A percentile compares a stretch with the other conserved stretches of the same genome.
phyloP scores from a whole-genome alignment of 1,140 invertebrate genomes.

The Drosophila oshimai region DNA sequence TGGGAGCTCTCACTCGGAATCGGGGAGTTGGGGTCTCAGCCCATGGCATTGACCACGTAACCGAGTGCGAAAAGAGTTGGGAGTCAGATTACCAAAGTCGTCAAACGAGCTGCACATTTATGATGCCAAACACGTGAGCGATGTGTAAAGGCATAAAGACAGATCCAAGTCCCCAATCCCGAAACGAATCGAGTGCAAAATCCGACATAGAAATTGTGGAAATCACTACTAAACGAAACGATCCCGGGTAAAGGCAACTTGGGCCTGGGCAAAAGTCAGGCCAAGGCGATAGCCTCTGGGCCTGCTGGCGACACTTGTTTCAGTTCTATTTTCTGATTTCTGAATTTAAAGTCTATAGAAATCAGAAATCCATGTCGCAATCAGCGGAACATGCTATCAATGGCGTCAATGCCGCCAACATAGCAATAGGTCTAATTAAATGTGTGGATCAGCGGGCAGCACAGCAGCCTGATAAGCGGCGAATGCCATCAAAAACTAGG shows the following conservation, averaged over 20 bases:
- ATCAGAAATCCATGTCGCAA: slow-evolving; percentile 59
- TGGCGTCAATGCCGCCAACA: slow-evolving; percentile 72
- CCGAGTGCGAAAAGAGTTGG: slow-evolving; percentile 69
- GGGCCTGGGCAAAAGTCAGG: slow-evolving; percentile 53
- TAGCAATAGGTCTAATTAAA: slow-evolving; percentile 79
- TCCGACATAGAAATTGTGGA: slow-evolving; percentile 9
- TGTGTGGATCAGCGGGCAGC: slow-evolving; percentile 47
- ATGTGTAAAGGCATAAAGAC: too few relatives aligned
- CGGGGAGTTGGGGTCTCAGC: slow-evolving; percentile 14
- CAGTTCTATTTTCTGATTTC: slow-evolving; percentile 53
- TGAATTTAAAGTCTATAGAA: slow-evolving; percentile 36
- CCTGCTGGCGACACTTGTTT: slow-evolving; percentile 50
- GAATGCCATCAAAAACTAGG: slow-evolving; percentile 39
- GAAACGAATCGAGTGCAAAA: slow-evolving; percentile 17
- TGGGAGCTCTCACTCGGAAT: slow-evolving; percentile 56
- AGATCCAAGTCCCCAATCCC: slow-evolving; percentile 7
- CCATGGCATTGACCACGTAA: slow-evolving; percentile 78
- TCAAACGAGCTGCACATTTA: slow-evolving; percentile 56
- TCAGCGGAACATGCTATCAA: slow-evolving; percentile 69
- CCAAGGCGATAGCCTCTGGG: slow-evolving; percentile 60
- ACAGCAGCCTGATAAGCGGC: slow-evolving; percentile 24
- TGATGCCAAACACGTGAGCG: slow-evolving; percentile 64
- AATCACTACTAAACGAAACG: neutral
- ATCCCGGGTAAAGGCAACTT: slow-evolving; percentile 10
- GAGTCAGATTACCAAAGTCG: slow-evolving; percentile 54